These are phyloP conservation scores for Sarcophaga carnaria DNA, from an alignment of 2,888 invertebrate species.

Conservation along the genomic window DNA sequence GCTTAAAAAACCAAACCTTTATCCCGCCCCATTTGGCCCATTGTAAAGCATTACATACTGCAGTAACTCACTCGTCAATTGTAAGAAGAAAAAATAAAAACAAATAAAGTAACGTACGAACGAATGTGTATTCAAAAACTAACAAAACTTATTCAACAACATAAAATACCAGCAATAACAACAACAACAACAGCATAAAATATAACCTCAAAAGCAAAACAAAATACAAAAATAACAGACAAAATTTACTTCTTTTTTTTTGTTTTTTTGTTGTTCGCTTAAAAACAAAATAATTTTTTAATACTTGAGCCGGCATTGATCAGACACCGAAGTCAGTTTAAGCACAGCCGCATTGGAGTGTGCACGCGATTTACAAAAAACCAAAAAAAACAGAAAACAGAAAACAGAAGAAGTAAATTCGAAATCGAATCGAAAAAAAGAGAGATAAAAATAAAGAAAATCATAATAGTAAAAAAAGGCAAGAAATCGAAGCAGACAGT, in stretches of 20 bases:
- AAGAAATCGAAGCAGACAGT: background rate
- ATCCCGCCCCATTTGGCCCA: background rate
- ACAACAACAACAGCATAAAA: conserved; percentile 29
- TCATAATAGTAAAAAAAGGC: background rate
- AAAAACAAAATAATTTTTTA: conserved; percentile 73
- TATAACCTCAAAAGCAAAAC: conserved; percentile 60
- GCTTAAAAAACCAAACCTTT: no score
- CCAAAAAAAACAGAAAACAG: conserved; percentile 61
- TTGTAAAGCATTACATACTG: conserved; percentile 5
- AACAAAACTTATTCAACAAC: conserved; percentile 35
- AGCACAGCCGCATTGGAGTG: conserved; percentile 82
- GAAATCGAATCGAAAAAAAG: background rate
- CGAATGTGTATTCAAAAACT: conserved; percentile 30
- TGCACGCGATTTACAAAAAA: conserved; percentile 76
- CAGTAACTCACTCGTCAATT: conserved; percentile 29
- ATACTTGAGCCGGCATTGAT: conserved; percentile 80
- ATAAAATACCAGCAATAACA: background rate
- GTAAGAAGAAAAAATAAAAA: conserved; percentile 22
- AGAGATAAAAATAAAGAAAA: background rate
- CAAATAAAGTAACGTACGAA: conserved; percentile 32
- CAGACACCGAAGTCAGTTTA: conserved; percentile 79
- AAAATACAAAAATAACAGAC: conserved; percentile 33
- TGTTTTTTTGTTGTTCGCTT: conserved; percentile 16
- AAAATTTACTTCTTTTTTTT: conserved; percentile 14
- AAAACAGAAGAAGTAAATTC: conserved; percentile 65